Percentiles rank a stretch among this genome's conserved stretches.
phyloP scores from a whole-genome alignment of 1,140 invertebrate species.

The roundworm (Caenorhabditis elegans) region WBcel235 BX284605.5:14543501-14544000 shows the following conservation, averaged over 20 bases:
- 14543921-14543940: conserved; percentile 17
- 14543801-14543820: not conserved
- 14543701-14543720: not conserved
- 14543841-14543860: not conserved
- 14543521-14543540: no score
- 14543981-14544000: conserved; percentile 18
- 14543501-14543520: no score
- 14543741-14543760: no score
- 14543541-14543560: no score
- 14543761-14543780: not conserved
- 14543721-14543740: not conserved
- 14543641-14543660: no score
- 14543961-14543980: not conserved
- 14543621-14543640: no score
- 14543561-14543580: no score
- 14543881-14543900: not conserved
- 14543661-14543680: no score
- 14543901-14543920: not conserved
- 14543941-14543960: not conserved
- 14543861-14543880: not conserved
- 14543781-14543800: not conserved
- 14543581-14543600: no score
- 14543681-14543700: no score
- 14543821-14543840: conserved; percentile 12
- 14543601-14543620: no score